Conservation (phyloP, 2,888 invertebrate species). For the Cheilosia vernalis region DNA sequence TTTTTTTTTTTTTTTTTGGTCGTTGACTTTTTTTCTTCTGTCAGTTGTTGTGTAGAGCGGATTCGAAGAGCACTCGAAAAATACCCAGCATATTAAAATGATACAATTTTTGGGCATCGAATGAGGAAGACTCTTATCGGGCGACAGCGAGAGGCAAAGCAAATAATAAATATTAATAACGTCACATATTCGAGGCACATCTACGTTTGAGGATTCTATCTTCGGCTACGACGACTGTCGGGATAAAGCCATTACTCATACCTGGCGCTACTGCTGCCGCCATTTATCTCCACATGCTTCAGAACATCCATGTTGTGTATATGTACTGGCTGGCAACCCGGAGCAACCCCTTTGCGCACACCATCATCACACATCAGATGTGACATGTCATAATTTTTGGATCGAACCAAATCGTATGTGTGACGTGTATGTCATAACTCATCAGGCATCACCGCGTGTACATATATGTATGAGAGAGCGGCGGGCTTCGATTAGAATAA, state of each 20-base stretch:
- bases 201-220: constrained; percentile 62
- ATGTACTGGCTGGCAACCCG: neutral
- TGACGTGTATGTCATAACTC: constrained; percentile 75
- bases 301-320: constrained; percentile 10
- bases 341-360: constrained; percentile 50
- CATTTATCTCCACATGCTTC: constrained; percentile 59
- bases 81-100: constrained; percentile 60
- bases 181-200: constrained; percentile 70
- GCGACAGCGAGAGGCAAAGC: constrained; percentile 49
- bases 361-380: constrained; percentile 61
- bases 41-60: constrained; percentile 9
- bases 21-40: neutral
- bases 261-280: constrained; percentile 56
- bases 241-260: constrained; percentile 74
- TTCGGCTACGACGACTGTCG: constrained; percentile 59
- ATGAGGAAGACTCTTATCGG: constrained; percentile 49
- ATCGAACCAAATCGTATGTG: constrained; percentile 75
- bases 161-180: constrained; percentile 75
- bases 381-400: constrained; percentile 67
- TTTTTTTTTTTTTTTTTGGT: neutral
- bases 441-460: constrained; percentile 49
- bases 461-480: constrained; percentile 13
- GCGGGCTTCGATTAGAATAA: constrained; percentile 68
- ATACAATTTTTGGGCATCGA: constrained; percentile 59
- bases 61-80: constrained; percentile 42